Conservation (phyloP, 53 echinoderm and acorn worm genomes). For the Arbacia lixula region DNA sequence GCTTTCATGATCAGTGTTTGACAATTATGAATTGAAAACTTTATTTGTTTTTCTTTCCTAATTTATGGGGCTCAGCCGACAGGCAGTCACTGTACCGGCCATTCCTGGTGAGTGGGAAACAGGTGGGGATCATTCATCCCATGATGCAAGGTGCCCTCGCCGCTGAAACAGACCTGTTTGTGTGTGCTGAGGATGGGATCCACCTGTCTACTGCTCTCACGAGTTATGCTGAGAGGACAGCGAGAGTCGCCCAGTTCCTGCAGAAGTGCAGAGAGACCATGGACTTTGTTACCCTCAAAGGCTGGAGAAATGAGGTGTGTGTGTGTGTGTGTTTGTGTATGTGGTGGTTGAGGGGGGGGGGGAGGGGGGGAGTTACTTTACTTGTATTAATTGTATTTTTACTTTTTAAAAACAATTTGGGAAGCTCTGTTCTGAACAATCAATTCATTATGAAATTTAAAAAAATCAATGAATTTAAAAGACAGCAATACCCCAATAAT, state of each 20-base stretch:
- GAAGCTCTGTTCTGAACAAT: too few relatives aligned
- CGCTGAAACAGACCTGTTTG: constrained; percentile 26
- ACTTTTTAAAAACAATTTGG: too few relatives aligned
- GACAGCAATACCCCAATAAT: too few relatives aligned
- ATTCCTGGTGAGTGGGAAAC: constrained; percentile 34
- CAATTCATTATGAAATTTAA: too few relatives aligned
- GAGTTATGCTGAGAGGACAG: constrained; percentile 69
- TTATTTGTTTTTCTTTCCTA: not conserved
- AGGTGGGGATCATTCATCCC: constrained; percentile 48
- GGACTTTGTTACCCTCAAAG: constrained; percentile 61
- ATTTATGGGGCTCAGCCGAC: not conserved
- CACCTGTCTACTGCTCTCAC: constrained; percentile 60
- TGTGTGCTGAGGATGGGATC: not conserved
- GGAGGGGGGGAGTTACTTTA: too few relatives aligned
- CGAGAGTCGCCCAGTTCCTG: constrained; percentile 57
- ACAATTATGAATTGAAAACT: too few relatives aligned
- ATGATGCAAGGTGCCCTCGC: not conserved
- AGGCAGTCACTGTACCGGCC: constrained; percentile 10
- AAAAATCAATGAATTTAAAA: too few relatives aligned
- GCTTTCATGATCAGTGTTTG: not conserved
- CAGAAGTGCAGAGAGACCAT: constrained; percentile 44
- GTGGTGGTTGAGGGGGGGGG: too few relatives aligned
- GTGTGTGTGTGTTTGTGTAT: not conserved
- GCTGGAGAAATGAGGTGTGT: constrained; percentile 87
- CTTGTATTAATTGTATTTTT: too few relatives aligned